Evolutionary conservation across 2,888 invertebrate species (phyloP), one percentile per base, ranked within the genome.

Genomic region (Xylota segnis): DNA sequence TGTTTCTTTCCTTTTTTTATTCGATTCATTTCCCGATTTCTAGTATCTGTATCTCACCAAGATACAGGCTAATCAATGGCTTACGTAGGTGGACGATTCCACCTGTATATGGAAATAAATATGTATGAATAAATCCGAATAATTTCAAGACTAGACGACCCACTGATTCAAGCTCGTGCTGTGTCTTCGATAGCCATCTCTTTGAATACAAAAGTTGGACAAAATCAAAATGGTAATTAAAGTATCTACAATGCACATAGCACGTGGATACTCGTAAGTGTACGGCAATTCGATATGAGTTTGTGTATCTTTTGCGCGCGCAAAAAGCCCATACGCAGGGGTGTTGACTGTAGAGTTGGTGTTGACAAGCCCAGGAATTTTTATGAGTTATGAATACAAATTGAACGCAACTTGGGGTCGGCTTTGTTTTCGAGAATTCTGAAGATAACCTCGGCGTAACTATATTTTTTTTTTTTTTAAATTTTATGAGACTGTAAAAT

Each of bases 341-440:
- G 65, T 58, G 56, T 58, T 23, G 16, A 3, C 10, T 45, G 6
- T 2, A 34, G 18, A 14, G 23, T 23, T 32, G 40, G 5, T 56
- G 29, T 50, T n/a, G 29, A 34, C 52, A 61, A 52, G 32, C 27
- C 29, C 34, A 14, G 10, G 23, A 61, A 70, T 70, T 43, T 43
- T 56, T 37, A 18, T 47, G 29, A 71, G 5, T 52, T 71, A 47
- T 71, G 56, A 63, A 71, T 71, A 34, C 45, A 68, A 61, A 77
- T 77, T 12, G 1, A 23, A 52, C 5, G 9, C 29, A 7, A 40
- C 14, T 68, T 40, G 23, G 12, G 68, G 14, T 29, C 37, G 74
- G 16, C 9, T 27, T 61, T 29, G 29, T 43, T 61, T n/a, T 43
- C 16, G 2, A 47, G 0, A 29, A 12, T 34, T 54, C 16, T 16